Conservation (phyloP, 2,797 vertebrate species). For the Pantherophis vulpinus region DNA sequence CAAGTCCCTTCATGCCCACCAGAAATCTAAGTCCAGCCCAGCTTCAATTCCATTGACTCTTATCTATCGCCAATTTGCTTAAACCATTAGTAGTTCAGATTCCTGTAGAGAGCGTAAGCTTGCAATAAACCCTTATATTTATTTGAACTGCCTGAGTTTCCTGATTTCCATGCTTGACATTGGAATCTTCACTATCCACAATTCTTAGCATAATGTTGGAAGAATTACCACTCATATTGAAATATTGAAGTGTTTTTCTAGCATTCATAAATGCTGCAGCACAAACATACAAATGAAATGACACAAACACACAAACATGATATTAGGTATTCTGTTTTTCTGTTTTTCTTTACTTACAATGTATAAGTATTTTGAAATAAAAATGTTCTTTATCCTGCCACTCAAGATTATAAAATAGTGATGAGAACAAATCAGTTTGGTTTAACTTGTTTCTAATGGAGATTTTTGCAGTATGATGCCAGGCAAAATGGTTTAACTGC, state of each 20-base stretch:
- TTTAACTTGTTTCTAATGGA: not conserved
- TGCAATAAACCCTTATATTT: not conserved
- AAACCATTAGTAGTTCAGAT: not conserved
- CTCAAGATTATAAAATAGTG: slow-evolving; percentile 31
- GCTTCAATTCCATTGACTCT: not conserved
- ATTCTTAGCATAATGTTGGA: not conserved
- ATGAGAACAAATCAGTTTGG: not conserved
- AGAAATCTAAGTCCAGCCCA: not conserved
- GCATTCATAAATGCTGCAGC: slow-evolving; percentile 8
- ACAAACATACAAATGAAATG: not conserved
- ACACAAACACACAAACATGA: not conserved
- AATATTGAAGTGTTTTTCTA: slow-evolving; percentile 24
- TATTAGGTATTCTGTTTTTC: not conserved
- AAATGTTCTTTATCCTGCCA: slow-evolving; percentile 11
- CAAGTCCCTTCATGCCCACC: not conserved
- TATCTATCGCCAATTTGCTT: not conserved
- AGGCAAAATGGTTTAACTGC: not conserved
- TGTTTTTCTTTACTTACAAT: not conserved
- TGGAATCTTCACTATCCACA: not conserved
- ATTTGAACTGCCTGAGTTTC: not conserved
- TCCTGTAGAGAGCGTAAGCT: not conserved
- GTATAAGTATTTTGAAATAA: not conserved
- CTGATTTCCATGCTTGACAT: not conserved
- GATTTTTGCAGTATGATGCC: slow-evolving; percentile 16
- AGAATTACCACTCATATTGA: slow-evolving; percentile 18